These are phyloP conservation scores for Watsonalla binaria DNA, from an alignment of 2,888 invertebrate species.

Conservation along the genomic window DNA sequence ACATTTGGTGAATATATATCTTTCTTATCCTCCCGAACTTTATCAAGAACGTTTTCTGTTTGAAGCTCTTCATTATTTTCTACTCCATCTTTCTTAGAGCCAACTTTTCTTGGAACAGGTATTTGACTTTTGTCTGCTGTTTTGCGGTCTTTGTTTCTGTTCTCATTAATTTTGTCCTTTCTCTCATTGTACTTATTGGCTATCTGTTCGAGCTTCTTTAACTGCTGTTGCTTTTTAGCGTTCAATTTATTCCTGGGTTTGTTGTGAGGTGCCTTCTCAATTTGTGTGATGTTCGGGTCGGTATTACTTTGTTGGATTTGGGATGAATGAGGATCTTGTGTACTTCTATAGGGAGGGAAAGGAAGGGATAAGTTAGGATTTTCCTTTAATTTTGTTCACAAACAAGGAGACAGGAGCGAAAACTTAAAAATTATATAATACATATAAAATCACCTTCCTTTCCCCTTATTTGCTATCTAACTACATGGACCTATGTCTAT, in stretches of 20 bases:
- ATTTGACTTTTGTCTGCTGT: conserved; percentile 49
- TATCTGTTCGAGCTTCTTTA: conserved; percentile 64
- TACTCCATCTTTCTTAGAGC: conserved; percentile 14
- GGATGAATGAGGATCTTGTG: conserved; percentile 43
- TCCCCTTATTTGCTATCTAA: conserved; percentile 70
- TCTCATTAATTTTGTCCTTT: conserved; percentile 26
- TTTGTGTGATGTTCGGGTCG: conserved; percentile 45
- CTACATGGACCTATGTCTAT: conserved; percentile 5
- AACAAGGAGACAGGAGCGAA: conserved; percentile 74
- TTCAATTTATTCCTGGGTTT: conserved; percentile 43
- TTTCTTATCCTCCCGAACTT: conserved; percentile 12
- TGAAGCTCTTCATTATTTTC: conserved; percentile 12
- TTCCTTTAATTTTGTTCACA: conserved; percentile 33
- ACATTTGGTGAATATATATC: conserved; percentile 11
- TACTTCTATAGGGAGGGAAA: conserved; percentile 67
- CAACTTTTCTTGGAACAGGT: conserved; percentile 42
- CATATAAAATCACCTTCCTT: conserved; percentile 55
- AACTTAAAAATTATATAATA: conserved; percentile 14
- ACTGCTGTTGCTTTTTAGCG: conserved; percentile 52
- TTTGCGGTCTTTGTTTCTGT: conserved; percentile 16
- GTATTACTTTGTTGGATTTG: conserved; percentile 47
- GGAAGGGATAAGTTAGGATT: conserved; percentile 51
- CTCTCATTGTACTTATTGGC: conserved; percentile 55
- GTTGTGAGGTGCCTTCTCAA: conserved; percentile 18
- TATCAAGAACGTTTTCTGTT: conserved; percentile 10